These are phyloP conservation scores for Propithecus deckenii DNA, from an alignment of 2,797 vertebrate species.

Conservation along the genomic window DNA sequence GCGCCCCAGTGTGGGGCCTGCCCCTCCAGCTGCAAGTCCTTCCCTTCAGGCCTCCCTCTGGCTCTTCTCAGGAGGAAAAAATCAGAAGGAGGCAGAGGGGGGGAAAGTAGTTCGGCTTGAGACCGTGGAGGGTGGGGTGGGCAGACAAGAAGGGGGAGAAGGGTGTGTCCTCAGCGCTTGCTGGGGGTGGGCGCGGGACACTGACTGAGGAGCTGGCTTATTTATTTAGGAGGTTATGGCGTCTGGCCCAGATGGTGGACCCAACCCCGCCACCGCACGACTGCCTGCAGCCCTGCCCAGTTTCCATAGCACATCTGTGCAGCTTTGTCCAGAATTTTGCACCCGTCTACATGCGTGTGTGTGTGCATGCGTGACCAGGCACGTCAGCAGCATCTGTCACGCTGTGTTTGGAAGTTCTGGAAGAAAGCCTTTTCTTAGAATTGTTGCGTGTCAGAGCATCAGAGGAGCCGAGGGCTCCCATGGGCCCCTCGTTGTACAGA, in stretches of 20 bases:
- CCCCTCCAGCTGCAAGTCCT: not conserved
- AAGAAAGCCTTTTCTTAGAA: not conserved
- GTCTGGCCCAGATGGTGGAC: not conserved
- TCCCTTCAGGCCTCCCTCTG: not conserved
- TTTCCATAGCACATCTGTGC: not conserved
- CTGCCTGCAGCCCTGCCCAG: not conserved
- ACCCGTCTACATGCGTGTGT: fast-evolving
- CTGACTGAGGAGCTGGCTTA: not conserved
- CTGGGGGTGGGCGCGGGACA: not conserved
- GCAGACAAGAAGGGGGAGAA: not conserved
- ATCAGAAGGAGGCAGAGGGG: not conserved
- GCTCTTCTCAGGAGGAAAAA: not conserved
- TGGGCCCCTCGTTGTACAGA: not conserved
- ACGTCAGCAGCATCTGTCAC: not conserved
- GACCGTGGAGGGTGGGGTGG: no score
- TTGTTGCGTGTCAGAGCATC: not conserved
- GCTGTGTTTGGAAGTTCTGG: not conserved
- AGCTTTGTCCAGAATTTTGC: not conserved
- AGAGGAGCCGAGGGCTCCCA: not conserved
- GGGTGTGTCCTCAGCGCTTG: not conserved
- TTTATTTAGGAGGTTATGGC: not conserved
- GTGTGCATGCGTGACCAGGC: not conserved
- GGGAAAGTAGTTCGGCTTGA: not conserved
- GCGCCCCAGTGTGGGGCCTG: not conserved
- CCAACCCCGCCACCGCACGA: not conserved